Base-by-base conservation (phyloP, 2,888 invertebrate species). In the Lissonota sp. region DNA sequence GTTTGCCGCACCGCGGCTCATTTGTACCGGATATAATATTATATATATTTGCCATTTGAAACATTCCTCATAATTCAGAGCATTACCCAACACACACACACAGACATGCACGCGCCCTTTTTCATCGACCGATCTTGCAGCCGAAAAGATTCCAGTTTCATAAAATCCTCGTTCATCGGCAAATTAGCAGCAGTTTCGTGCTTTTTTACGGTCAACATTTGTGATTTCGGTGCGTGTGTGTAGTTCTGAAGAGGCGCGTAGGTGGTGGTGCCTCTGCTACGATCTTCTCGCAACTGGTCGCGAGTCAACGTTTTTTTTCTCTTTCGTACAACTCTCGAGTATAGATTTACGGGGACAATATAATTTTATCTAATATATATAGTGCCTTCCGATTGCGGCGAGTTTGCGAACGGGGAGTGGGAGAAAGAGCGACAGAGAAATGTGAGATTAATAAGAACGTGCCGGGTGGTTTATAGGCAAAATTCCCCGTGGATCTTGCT, bases 381-480 rank as follows among this genome's bases (percentile, higher is more conserved):
- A 14, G 58, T 44, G 16, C 39, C 44, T 64, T 16, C 46, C 51
- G 51, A 76, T 63, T 14, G 60, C 44, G n/a, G 14, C 42, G 5
- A 40, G 46, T 39, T n/a, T 49, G 39, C 39, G 8, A 6, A 26
- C 7, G 39, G 55, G 39, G 26, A 10, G 16, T 12, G 12, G 10
- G 58, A 58, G 58, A 46, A 37, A 37, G 57, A 58, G 49, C 37
- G 69, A 66, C 46, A 58, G 1, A 14, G n/a, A 71, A 10, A 16
- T 6, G 14, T 49, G 42, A 60, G 60, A 79, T 67, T 72, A 79
- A 79, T 73, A 79, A 73, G 78, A 79, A 67, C 67, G 53, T 79
- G 73, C 62, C 66, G 67, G 44, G 67, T 79, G 55, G 69, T 79
- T 73, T 79, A 79, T 79, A 79, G 67, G 79, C 79, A 57, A 79